Evolutionary conservation across 2,113 vertebrate species (phyloP).

Genomic region (Rattus rattus): DNA sequence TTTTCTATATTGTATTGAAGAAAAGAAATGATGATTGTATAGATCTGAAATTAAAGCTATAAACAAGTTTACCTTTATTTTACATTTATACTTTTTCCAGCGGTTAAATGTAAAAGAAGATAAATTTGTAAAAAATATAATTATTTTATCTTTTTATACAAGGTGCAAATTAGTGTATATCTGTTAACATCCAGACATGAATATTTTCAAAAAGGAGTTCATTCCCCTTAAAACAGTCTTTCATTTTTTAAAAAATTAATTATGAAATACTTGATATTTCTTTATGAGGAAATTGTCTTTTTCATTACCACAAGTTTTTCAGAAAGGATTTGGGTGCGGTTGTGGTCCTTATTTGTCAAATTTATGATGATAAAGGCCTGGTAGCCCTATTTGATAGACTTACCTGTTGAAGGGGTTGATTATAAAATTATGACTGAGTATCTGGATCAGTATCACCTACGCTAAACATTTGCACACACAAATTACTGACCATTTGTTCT

Average conservation of each 20-base stretch:
- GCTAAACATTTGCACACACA: slow-evolving; percentile 14
- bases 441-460: slow-evolving; percentile 14
- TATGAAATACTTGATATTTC: slow-evolving; percentile 78
- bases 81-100: slow-evolving; percentile 71
- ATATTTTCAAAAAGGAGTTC: not conserved
- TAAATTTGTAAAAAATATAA: slow-evolving; percentile 67
- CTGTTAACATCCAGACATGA: slow-evolving; percentile 78
- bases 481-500: slow-evolving; percentile 50
- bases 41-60: slow-evolving; percentile 73
- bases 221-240: too few species aligned
- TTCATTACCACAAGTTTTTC: slow-evolving; percentile 55
- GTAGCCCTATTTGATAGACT: not conserved
- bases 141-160: slow-evolving; percentile 81
- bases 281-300: slow-evolving; percentile 76
- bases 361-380: slow-evolving; percentile 35
- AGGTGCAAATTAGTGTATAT: slow-evolving; percentile 83
- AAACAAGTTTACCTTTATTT: slow-evolving; percentile 75
- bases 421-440: not conserved
- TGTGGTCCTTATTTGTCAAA: not conserved
- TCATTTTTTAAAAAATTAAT: slow-evolving; percentile 81
- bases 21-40: slow-evolving; percentile 69
- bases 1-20: not conserved
- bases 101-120: too few species aligned
- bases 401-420: not conserved
- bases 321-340: not conserved